phyloP scores from a whole-genome alignment of 2,888 invertebrate genomes.

The Aleiodes alternator region DNA sequence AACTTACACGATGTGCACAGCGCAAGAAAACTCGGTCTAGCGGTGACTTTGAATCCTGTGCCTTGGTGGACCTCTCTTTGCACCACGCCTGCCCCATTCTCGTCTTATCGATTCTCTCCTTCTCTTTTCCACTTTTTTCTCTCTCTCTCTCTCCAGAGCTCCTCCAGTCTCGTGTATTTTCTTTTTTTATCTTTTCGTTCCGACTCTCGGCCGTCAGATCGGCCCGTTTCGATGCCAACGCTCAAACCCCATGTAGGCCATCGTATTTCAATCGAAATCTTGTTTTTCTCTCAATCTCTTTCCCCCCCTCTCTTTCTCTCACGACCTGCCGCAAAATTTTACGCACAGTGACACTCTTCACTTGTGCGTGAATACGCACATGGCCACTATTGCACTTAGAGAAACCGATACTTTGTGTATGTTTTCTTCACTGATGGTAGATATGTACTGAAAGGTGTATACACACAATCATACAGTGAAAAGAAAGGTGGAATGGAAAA shows the following conservation, averaged over 20 bases:
- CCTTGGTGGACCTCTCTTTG: conserved; percentile 71
- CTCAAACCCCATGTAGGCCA: conserved; percentile 35
- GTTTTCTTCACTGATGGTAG: conserved; percentile 8
- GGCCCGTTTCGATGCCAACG: conserved; percentile 13
- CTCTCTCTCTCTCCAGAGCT: conserved; percentile 24
- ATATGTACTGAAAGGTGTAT: conserved; percentile 16
- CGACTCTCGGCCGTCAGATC: conserved; percentile 25
- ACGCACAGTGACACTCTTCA: conserved; percentile 17
- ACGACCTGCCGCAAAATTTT: conserved; percentile 65
- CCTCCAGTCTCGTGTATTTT: conserved; percentile 43
- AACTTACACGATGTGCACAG: conserved; percentile 73
- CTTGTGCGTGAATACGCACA: conserved; percentile 10
- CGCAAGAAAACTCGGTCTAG: conserved; percentile 73
- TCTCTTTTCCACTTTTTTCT: conserved; percentile 46
- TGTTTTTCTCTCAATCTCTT: not conserved
- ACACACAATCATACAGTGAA: conserved; percentile 26
- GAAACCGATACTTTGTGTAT: not conserved
- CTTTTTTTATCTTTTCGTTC: conserved; percentile 17
- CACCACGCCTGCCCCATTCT: conserved; percentile 75
- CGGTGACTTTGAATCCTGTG: conserved; percentile 74
- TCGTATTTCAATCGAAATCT: conserved; percentile 14
- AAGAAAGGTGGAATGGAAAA: conserved; percentile 21
- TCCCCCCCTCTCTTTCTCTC: conserved; percentile 64
- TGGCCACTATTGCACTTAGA: not conserved
- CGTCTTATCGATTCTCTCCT: conserved; percentile 28